A percentile compares a stretch with the other conserved stretches of the same genome.
phyloP scores from a whole-genome alignment of 2,888 invertebrate species.

The Erpobdella octoculata region DNA sequence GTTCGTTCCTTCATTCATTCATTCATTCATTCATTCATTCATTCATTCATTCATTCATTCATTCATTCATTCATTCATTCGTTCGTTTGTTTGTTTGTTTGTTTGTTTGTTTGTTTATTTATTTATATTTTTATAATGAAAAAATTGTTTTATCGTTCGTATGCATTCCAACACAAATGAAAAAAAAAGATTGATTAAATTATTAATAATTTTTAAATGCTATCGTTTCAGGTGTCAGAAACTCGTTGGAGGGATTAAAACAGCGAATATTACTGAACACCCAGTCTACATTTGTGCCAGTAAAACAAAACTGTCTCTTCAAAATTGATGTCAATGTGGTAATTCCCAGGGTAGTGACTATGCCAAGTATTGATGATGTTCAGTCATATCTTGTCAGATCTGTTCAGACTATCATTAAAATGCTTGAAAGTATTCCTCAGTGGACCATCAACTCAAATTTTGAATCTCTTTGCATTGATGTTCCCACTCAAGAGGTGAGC shows the following conservation, averaged over 20 bases:
- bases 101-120: no score
- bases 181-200: no score
- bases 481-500: neutral
- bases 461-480: constrained; percentile 37
- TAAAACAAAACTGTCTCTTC: constrained; percentile 58
- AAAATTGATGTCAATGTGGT: constrained; percentile 71
- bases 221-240: neutral
- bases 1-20: no score
- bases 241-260: constrained; percentile 11
- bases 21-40: no score
- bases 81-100: no score
- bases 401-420: constrained; percentile 74
- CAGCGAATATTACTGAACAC: no score
- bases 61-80: no score
- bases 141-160: no score
- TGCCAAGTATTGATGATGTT: constrained; percentile 77
- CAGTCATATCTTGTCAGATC: constrained; percentile 75
- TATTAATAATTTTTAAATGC: neutral
- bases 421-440: constrained; percentile 80
- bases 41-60: no score
- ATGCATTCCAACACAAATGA: no score
- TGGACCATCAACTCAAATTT: constrained; percentile 67
- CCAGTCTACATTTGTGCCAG: no score
- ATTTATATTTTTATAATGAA: no score
- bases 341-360: constrained; percentile 78